Evolutionary conservation across 2,113 vertebrate genomes (phyloP), one percentile per base, ranked within the genome.

Genomic region (Porphyrio hochstetteri): DNA sequence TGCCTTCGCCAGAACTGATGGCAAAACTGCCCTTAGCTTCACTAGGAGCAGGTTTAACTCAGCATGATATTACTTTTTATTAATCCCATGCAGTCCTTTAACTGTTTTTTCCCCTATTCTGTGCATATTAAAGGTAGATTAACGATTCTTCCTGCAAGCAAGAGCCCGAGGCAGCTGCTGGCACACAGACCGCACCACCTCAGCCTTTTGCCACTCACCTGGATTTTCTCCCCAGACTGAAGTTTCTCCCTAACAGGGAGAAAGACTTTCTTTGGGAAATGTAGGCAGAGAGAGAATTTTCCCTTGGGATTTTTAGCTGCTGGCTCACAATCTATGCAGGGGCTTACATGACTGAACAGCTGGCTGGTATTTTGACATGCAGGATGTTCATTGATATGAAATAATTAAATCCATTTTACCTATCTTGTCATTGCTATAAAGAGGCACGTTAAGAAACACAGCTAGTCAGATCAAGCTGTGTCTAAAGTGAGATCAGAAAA

Each of bases 131-230:
- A 86, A 65, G 35, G 44, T 5, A n/a, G 28, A 38, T 50, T 16
- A 10, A 55, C 7, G 38, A 38, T 16, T 15, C 13, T 8, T 50
- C 13, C 75, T 28, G 42, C 81, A 25, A 40, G 60, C 29, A 17
- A 2, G 40, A 80, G 53, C 2, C 38, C 3, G 9, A 4, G 0
- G 74, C 28, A 23, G 23, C n/a, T 6, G 23, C 5, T 13, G 12
- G 36, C 63, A 21, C 10, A 13, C 63, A 6, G 10, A 7, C 42
- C 57, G 44, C 63, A 3, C 33, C 10, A 48, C 29, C 17, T 0
- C 0, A 33, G 0, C 0, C 44, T 36, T 13, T 14, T 21, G 33
- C 52, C 56, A 11, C n/a, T 5, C 23, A 3, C 16, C 9, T n/a
- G 40, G 16, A 2, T 18, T 36, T 72, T 38, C 29, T 12, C 19